These are phyloP conservation scores for Ostrea denselamellosa DNA, from an alignment of 1,140 invertebrate genomes.

Conservation along the genomic window DNA sequence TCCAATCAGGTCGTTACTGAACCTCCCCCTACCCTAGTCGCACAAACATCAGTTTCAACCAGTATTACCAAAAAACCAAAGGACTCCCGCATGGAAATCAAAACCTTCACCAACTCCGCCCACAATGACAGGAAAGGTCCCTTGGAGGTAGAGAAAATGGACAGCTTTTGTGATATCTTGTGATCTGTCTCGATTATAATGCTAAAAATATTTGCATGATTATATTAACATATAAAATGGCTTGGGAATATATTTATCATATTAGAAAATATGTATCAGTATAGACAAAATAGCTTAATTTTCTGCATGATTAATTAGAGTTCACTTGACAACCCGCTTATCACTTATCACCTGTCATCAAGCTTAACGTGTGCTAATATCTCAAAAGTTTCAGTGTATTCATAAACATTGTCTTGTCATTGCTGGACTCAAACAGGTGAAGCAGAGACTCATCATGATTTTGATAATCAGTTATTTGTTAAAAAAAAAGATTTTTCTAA, in stretches of 20 bases:
- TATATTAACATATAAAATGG: constrained; percentile 35
- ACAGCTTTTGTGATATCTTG: constrained; percentile 29
- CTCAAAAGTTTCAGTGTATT: constrained; percentile 12
- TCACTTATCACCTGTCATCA: constrained; percentile 35
- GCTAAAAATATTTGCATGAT: constrained; percentile 36
- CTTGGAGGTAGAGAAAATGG: constrained; percentile 25
- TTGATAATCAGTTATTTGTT: neutral
- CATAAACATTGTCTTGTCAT: constrained; percentile 33
- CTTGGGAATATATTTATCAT: constrained; percentile 40
- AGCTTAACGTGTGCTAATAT: constrained; percentile 7
- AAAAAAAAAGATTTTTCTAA: neutral
- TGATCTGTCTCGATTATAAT: constrained; percentile 15
- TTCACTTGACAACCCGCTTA: constrained; percentile 37
- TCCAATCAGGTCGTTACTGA: neutral
- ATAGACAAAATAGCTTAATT: constrained; percentile 40
- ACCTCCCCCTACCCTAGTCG: neutral
- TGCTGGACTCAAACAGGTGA: constrained; percentile 12
- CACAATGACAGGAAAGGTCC: constrained; percentile 23
- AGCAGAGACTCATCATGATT: neutral
- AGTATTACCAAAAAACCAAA: constrained; percentile 40
- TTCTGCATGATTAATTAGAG: constrained; percentile 38
- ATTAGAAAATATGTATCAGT: constrained; percentile 35
- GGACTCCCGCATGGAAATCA: constrained; percentile 23
- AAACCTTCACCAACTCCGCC: constrained; percentile 30
- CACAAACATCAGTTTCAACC: neutral